Evolutionary conservation across 2,888 invertebrate species (phyloP), one percentile per base, ranked within the genome.

Genomic region (Orthosia cruda): DNA sequence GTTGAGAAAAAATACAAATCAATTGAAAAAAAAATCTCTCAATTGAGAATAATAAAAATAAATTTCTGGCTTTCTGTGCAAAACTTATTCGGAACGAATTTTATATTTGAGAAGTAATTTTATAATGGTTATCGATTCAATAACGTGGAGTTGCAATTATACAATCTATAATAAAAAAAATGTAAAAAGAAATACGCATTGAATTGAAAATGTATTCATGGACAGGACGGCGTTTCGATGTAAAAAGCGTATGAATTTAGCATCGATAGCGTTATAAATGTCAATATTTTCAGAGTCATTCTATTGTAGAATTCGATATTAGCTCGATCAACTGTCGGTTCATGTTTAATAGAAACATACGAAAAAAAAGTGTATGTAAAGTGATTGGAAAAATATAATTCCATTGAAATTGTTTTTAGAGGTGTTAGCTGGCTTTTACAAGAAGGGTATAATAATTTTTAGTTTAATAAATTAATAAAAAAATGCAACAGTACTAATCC

Each of bases 201-300:
- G n/a, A 26, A 65, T 55, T 79, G 16, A 23, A 80, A 79, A 71
- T 71, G 61, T 61, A 55, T 64, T 59, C 49, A 54, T 40, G 13
- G 32, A 5, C 20, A 26, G 20, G 15, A 9, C 16, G 15, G n/a
- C n/a, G n/a, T 77, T 67, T 63, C 5, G 12, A 15, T 58, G 15
- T 49, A 54, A 63, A 78, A 80, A 67, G 40, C 52, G 13, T n/a
- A 49, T 80, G 26, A 72, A 66, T 61, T 74, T 57, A 69, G 7
- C 18, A 49, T 68, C n/a, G n/a, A n/a, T n/a, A n/a, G n/a, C n/a
- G n/a, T n/a, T n/a, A n/a, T n/a, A n/a, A n/a, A n/a, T n/a, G n/a
- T n/a, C n/a, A n/a, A n/a, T n/a, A n/a, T n/a, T n/a, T n/a, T n/a
- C n/a, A n/a, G n/a, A n/a, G n/a, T n/a, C n/a, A n/a, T n/a, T n/a